A percentile compares a stretch with the other conserved stretches of the same genome.
Conservation (phyloP, 2,797 vertebrate species). For the Trachops cirrhosus region DNA sequence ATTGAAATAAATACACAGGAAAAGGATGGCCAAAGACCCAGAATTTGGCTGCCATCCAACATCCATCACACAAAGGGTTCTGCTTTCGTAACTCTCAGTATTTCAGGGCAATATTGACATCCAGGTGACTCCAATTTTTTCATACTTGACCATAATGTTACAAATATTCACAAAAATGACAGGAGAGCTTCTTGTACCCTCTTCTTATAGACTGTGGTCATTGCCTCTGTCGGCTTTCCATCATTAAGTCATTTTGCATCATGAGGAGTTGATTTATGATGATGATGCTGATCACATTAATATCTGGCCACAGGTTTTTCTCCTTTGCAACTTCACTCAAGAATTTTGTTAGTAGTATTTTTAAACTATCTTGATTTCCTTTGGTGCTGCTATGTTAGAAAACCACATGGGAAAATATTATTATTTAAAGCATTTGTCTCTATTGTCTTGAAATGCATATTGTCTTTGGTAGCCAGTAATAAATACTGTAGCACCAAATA, state of each 20-base stretch:
- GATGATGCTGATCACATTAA: accelerated
- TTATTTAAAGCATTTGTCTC: not conserved
- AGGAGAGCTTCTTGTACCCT: not conserved
- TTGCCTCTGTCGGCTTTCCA: no score
- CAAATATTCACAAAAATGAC: not conserved
- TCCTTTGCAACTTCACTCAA: not conserved
- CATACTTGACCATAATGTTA: not conserved
- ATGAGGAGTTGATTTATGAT: not conserved
- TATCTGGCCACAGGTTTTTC: not conserved
- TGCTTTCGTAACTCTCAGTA: accelerated
- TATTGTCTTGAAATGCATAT: accelerated
- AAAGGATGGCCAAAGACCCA: not conserved
- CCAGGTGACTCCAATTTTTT: not conserved
- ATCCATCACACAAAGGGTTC: not conserved
- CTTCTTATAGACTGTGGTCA: not conserved
- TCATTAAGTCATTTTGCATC: not conserved
- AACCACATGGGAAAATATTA: not conserved
- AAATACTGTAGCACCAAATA: no score
- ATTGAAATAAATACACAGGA: not conserved
- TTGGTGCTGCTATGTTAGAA: not conserved
- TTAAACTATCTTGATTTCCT: not conserved
- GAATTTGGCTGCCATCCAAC: not conserved
- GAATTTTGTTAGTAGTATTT: not conserved
- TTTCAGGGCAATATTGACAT: not conserved
- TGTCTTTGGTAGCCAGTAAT: not conserved